Evolutionary conservation across 1,140 invertebrate species (phyloP).

Genomic region (Proctacanthus coquilletti): DNA sequence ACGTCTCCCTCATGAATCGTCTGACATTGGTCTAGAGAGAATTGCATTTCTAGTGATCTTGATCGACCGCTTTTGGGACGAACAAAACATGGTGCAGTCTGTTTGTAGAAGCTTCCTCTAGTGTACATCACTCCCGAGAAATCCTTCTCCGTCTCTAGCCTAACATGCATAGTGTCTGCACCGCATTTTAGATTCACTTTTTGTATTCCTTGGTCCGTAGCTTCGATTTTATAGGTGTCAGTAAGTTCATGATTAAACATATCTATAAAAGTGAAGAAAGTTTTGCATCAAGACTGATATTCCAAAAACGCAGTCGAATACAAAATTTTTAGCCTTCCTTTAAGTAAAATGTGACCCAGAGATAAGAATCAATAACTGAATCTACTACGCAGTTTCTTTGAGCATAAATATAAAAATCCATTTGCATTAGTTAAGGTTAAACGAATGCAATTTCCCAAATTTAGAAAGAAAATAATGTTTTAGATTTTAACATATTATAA

Average conservation of each 20-base stretch:
- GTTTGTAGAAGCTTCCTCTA: constrained; percentile 40
- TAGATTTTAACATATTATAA: no score
- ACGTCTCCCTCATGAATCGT: constrained; percentile 36
- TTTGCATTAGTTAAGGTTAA: no score
- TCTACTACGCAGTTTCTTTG: no score
- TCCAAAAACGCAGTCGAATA: no score
- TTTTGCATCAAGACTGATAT: no score
- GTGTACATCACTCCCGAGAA: constrained; percentile 46
- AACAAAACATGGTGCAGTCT: constrained; percentile 37
- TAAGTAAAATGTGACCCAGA: no score
- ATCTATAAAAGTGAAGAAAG: constrained; percentile 25
- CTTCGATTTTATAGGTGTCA: constrained; percentile 37
- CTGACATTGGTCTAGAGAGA: constrained; percentile 38
- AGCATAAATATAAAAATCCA: no score
- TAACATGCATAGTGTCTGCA: constrained; percentile 36
- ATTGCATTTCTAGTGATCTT: constrained; percentile 35
- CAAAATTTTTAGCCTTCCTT: no score
- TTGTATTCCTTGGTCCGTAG: constrained; percentile 37
- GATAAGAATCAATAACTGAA: no score
- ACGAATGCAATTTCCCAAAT: no score
- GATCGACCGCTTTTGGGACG: constrained; percentile 27
- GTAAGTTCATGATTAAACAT: constrained; percentile 37
- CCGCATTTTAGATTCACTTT: constrained; percentile 36
- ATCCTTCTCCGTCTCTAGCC: constrained; percentile 36
- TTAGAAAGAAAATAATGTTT: no score